phyloP scores from a whole-genome alignment of 2,888 invertebrate species.

The Habrosyne pyritoides region DNA sequence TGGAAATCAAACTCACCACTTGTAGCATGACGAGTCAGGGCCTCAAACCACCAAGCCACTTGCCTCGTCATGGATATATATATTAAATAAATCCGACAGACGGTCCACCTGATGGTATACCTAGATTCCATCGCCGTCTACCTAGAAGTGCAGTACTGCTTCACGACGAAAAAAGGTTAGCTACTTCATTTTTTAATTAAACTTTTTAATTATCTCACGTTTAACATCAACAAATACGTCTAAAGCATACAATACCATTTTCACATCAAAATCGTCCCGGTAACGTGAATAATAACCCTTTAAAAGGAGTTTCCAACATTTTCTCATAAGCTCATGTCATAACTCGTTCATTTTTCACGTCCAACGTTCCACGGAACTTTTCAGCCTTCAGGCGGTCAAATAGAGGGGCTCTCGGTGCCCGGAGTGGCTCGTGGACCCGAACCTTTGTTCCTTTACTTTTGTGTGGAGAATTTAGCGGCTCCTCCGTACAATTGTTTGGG shows the following conservation, averaged over 20 bases:
- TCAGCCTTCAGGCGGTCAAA: constrained; percentile 18
- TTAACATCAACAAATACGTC: too few species aligned
- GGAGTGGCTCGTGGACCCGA: background rate
- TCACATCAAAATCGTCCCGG: background rate
- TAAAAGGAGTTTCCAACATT: constrained; percentile 9
- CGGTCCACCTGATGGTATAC: too few species aligned
- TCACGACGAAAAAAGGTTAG: too few species aligned
- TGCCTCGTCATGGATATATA: too few species aligned
- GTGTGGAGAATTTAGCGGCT: background rate
- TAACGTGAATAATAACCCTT: constrained; percentile 6
- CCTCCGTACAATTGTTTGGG: background rate
- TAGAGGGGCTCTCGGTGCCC: constrained; percentile 15
- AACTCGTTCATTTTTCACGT: constrained; percentile 17
- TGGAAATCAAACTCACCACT: too few species aligned
- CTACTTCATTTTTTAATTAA: too few species aligned
- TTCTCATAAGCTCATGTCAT: constrained; percentile 14
- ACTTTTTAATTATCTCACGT: too few species aligned
- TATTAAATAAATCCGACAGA: too few species aligned
- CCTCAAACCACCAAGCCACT: too few species aligned
- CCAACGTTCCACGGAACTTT: constrained; percentile 6
- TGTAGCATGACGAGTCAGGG: too few species aligned
- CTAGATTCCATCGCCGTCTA: too few species aligned
- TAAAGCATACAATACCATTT: background rate
- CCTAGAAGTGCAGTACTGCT: too few species aligned
- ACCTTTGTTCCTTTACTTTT: background rate